Evolutionary conservation across 2,113 vertebrate species (phyloP), one percentile per base, ranked within the genome.

Genomic region (Salvelinus alpinus): DNA sequence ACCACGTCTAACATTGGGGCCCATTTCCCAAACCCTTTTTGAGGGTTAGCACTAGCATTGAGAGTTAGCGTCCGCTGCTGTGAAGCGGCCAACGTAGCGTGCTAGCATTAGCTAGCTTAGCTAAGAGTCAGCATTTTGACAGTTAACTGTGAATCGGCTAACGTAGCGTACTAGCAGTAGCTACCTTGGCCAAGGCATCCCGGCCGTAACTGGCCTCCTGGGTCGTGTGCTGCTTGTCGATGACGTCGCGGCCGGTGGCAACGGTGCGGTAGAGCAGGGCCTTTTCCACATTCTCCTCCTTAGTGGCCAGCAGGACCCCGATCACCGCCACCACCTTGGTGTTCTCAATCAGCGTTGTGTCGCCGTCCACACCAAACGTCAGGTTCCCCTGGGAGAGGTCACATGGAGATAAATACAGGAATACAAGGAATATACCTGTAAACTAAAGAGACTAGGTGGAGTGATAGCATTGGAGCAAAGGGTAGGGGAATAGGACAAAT

Each of bases 171-270:
- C 2, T 20, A 31, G 22, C 25, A 18, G 11, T 34, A 31, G 62
- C 16, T 82, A 99, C 98, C 94, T 99, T 99, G 12, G 97, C 97
- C 0, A 99, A 94, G 25, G 98, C 98, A 0, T 99, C 96, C 8
- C 97, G 93, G 13, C 97, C 98, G 0, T 98, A 99, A 91, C 92
- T 91, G 79, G 98, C 98, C 84, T 99, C 98, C 31, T 98, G 94
- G 0, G 93, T 91, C 0, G 97, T 99, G 80, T 99, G 98, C 77
- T 99, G 96, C 12, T 99, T 99, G 84, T 99, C 96, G 0, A 99
- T 99, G 91, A 99, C 80, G 14, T 99, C 97, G 0, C 97, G 94
- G 0, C 97, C 98, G 0, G 97, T 99, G 3, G 98, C 95, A 70
- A 99, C 97, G 0, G 98, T 99, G 6, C 97, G 96, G 88, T 95